phyloP scores from a whole-genome alignment of 2,797 vertebrate species.

The Gymnothorax reevesii region DNA sequence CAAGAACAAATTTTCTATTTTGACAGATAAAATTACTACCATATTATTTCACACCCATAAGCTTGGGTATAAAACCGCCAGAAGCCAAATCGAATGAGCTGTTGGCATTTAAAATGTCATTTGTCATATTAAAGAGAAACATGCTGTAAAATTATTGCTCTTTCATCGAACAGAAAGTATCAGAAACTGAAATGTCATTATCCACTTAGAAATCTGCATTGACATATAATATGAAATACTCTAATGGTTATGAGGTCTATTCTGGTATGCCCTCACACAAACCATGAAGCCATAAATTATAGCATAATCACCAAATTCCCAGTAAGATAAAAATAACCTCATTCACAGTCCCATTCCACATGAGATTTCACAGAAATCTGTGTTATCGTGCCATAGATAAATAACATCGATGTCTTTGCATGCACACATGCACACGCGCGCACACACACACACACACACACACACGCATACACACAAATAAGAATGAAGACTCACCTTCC shows the following conservation, averaged over 20 bases:
- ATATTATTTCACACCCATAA: too few species aligned
- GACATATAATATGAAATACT: not conserved
- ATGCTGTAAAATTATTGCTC: constrained; percentile 2
- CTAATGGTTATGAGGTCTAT: not conserved
- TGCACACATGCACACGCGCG: constrained; percentile 10
- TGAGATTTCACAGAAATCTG: not conserved
- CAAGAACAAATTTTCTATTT: too few species aligned
- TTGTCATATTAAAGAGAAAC: not conserved
- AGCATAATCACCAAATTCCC: not conserved
- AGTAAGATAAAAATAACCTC: not conserved
- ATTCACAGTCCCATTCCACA: too few species aligned
- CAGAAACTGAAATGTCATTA: not conserved
- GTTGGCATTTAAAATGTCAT: constrained; percentile 2
- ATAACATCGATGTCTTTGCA: not conserved
- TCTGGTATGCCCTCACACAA: not conserved
- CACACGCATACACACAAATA: not conserved
- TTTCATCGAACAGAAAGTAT: not conserved
- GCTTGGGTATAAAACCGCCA: not conserved
- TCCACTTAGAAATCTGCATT: not conserved
- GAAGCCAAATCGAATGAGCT: not conserved
- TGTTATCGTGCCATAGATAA: not conserved
- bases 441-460: not conserved
- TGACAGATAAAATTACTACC: too few species aligned
- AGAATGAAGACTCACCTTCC: constrained; percentile 82
- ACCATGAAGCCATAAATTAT: not conserved